A percentile compares a stretch with the other conserved stretches of the same genome.
These are phyloP conservation scores for Azorinus chamasolen DNA, from an alignment of 2,888 invertebrate genomes.

Conservation along the genomic window DNA sequence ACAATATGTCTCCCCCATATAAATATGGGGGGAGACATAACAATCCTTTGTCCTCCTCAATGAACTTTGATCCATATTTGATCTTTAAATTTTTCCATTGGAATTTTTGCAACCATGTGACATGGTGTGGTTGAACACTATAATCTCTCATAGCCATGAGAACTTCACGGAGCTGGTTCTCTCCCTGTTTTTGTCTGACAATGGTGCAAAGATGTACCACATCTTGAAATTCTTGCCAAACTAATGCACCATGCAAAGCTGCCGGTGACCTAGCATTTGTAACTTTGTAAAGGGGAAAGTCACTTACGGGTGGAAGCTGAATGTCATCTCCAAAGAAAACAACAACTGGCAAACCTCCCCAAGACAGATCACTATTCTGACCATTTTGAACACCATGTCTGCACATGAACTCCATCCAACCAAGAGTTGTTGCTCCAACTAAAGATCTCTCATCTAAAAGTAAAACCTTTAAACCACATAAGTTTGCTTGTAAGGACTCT, in stretches of 20 bases:
- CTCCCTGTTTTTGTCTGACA: slow-evolving; percentile 34
- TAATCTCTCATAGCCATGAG: slow-evolving; percentile 41
- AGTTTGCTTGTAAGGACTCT: slow-evolving; percentile 50
- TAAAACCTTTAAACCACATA: slow-evolving; percentile 43
- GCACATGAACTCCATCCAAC: slow-evolving; percentile 51
- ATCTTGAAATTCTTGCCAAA: slow-evolving; percentile 44
- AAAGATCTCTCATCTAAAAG: slow-evolving; percentile 66
- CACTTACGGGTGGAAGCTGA: slow-evolving; percentile 64
- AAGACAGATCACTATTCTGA: slow-evolving; percentile 7
- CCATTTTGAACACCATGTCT: slow-evolving; percentile 31
- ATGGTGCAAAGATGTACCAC: slow-evolving; percentile 31
- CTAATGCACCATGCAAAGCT: slow-evolving; percentile 45
- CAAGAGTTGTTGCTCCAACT: slow-evolving; percentile 48
- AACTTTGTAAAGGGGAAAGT: slow-evolving; percentile 49
- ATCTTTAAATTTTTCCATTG: slow-evolving; percentile 39
- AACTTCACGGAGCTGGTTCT: slow-evolving; percentile 27
- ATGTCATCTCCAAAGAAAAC: slow-evolving; percentile 66
- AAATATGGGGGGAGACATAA: no score
- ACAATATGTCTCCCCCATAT: no score
- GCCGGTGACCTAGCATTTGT: slow-evolving; percentile 30
- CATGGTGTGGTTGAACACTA: slow-evolving; percentile 21
- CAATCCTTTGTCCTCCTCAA: neutral
- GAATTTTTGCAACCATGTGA: slow-evolving; percentile 53
- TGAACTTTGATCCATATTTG: slow-evolving; percentile 16
- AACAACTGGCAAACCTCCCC: slow-evolving; percentile 66